A percentile compares a stretch with the other conserved stretches of the same genome.
These are phyloP conservation scores for Andrena hattorfiana DNA, from an alignment of 2,888 invertebrate genomes.

Conservation along the genomic window DNA sequence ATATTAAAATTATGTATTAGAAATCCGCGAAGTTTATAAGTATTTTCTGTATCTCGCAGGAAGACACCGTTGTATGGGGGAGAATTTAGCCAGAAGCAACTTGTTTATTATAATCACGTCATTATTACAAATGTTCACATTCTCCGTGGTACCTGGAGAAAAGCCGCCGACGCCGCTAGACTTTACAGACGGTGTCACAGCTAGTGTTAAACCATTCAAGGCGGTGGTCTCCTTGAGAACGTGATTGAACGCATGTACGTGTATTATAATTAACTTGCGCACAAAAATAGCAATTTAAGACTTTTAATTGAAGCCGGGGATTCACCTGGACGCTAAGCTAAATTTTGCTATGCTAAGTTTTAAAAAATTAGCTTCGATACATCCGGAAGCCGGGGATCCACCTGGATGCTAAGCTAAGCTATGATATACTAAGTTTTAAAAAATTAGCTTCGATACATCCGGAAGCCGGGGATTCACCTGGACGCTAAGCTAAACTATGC, in stretches of 20 bases:
- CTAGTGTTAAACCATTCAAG: constrained; percentile 90
- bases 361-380: no score
- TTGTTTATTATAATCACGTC: constrained; percentile 91
- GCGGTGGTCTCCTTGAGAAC: constrained; percentile 88
- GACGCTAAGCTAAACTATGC: no score
- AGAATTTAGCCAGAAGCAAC: constrained; percentile 91
- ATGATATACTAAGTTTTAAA: no score
- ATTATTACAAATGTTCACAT: constrained; percentile 90
- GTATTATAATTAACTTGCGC: neutral
- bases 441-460: no score
- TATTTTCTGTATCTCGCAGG: constrained; percentile 75
- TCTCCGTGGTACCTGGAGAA: constrained; percentile 89
- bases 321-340: no score
- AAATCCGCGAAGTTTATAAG: neutral
- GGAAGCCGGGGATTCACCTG: no score
- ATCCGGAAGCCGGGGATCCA: no score
- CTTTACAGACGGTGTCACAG: constrained; percentile 92
- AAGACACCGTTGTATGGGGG: constrained; percentile 93
- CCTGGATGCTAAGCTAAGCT: no score
- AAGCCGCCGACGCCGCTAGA: constrained; percentile 87
- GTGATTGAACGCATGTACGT: constrained; percentile 43
- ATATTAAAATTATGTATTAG: neutral
- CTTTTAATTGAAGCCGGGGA: neutral
- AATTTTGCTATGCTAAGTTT: no score
- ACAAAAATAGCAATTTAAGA: neutral